Percentiles rank a stretch among this genome's conserved stretches.
phyloP scores from a whole-genome alignment of 2,113 vertebrate species.

The Isurus oxyrinchus region DNA sequence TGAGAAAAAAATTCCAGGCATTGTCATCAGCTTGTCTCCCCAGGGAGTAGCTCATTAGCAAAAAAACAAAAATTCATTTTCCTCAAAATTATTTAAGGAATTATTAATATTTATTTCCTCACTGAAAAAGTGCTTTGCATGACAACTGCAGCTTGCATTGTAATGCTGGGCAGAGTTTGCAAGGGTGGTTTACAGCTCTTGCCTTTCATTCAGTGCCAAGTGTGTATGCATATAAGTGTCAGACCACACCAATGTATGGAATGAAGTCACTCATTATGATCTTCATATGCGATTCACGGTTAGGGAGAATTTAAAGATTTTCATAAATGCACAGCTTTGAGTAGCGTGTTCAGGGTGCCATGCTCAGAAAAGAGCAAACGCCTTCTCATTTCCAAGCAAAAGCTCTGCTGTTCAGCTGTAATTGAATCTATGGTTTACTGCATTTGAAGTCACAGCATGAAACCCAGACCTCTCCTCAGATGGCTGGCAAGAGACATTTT shows the following conservation, averaged over 20 bases:
- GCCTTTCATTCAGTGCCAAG: conserved; percentile 59
- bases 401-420: neutral
- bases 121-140: conserved; percentile 50
- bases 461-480: conserved; percentile 48
- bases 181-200: conserved; percentile 53
- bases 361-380: conserved; percentile 46
- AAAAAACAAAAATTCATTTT: conserved; percentile 29
- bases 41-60: conserved; percentile 45
- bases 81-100: neutral
- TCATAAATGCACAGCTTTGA: conserved; percentile 47
- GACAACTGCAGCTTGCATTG: conserved; percentile 51
- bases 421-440: conserved; percentile 42
- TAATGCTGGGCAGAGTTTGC: conserved; percentile 55
- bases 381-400: conserved; percentile 40
- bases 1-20: conserved; percentile 47
- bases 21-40: conserved; percentile 49
- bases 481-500: conserved; percentile 45
- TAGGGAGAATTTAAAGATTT: conserved; percentile 58
- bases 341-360: conserved; percentile 40
- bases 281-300: conserved; percentile 51
- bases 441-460: conserved; percentile 51
- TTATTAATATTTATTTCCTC: neutral
- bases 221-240: conserved; percentile 59
- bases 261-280: conserved; percentile 48
- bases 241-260: conserved; percentile 53